Conservation (phyloP, 2,888 invertebrate species). For the Drosophila infuscata region DNA sequence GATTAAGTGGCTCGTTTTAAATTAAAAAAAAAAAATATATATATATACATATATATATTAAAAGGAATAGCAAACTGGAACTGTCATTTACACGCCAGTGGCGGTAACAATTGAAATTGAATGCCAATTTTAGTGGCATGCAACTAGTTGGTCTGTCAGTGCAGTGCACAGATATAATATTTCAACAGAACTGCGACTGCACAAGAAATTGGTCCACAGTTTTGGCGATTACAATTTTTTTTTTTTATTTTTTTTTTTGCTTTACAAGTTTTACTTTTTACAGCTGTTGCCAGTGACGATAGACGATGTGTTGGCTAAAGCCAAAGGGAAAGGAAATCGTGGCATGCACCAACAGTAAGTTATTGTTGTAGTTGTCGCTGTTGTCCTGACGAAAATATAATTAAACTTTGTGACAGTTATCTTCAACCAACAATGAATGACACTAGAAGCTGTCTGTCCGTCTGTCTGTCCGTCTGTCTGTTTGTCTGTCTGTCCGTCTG, state of each 20-base stretch:
- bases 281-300: constrained; percentile 35
- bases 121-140: constrained; percentile 70
- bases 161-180: constrained; percentile 63
- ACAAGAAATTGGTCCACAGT: constrained; percentile 29
- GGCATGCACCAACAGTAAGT: constrained; percentile 43
- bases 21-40: constrained; percentile 38
- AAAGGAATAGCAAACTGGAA: constrained; percentile 26
- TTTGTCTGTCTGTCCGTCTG: constrained; percentile 6
- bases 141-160: constrained; percentile 77
- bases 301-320: constrained; percentile 62
- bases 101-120: constrained; percentile 69
- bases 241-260: constrained; percentile 4
- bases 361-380: constrained; percentile 35
- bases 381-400: constrained; percentile 76
- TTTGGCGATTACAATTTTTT: constrained; percentile 28
- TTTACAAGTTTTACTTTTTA: constrained; percentile 22
- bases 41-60: constrained; percentile 17
- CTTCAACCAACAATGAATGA: constrained; percentile 72
- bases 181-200: constrained; percentile 43
- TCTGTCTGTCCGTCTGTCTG: background rate
- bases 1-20: constrained; percentile 67
- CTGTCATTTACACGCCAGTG: constrained; percentile 44
- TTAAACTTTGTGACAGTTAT: constrained; percentile 80
- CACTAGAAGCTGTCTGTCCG: constrained; percentile 27
- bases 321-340: constrained; percentile 8